Percentiles rank a stretch among this genome's conserved stretches.
These are phyloP conservation scores for Achroia grisella DNA, from an alignment of 1,140 invertebrate species.

Conservation along the genomic window DNA sequence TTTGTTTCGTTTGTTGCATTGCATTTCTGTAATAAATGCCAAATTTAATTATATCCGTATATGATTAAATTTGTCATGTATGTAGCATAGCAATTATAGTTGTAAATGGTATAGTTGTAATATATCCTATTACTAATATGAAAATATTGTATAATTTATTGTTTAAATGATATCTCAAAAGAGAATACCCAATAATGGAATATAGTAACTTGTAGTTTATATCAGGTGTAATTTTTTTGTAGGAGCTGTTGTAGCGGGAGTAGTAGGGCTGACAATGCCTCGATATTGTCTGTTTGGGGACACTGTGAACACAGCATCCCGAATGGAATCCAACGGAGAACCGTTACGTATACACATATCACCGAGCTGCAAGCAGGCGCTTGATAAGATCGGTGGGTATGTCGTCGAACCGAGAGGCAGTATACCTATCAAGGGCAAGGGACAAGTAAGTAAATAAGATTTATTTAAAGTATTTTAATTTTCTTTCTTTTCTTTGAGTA, in stretches of 20 bases:
- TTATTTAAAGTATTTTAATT: too few species aligned
- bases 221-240: neutral
- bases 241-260: constrained; percentile 94
- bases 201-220: neutral
- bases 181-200: neutral
- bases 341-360: constrained; percentile 92
- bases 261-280: constrained; percentile 98
- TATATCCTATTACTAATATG: too few species aligned
- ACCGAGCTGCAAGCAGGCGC: constrained; percentile 79
- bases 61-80: too few species aligned
- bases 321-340: constrained; percentile 94
- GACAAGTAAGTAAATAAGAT: constrained; percentile 78
- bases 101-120: too few species aligned
- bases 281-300: constrained; percentile 96
- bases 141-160: too few species aligned
- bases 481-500: neutral
- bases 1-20: too few species aligned
- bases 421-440: constrained; percentile 94
- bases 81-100: too few species aligned
- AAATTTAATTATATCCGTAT: too few species aligned
- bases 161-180: too few species aligned
- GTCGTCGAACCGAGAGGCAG: constrained; percentile 87
- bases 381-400: constrained; percentile 88
- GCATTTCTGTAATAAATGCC: too few species aligned
- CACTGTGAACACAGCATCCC: constrained; percentile 93